Evolutionary conservation across 2,113 vertebrate species (phyloP).

Genomic region (Otolemur garnettii): DNA sequence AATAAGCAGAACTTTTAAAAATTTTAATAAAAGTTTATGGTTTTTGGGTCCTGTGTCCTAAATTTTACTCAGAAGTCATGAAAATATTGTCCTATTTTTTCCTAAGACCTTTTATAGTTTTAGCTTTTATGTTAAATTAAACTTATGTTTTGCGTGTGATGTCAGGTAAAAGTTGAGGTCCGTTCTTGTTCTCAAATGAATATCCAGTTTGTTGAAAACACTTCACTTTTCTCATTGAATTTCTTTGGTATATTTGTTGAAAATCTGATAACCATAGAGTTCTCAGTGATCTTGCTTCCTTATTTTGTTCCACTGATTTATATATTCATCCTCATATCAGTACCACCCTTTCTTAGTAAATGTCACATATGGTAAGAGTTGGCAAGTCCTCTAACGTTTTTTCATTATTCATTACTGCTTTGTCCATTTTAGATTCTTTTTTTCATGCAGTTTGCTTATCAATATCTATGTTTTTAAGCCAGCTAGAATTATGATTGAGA

Average conservation of each 20-base stretch:
- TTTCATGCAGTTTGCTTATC: neutral
- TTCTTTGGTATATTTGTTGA: neutral
- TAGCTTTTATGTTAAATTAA: conserved; percentile 10
- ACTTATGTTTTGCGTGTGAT: neutral
- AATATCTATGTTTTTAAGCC: neutral
- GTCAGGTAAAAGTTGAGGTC: neutral
- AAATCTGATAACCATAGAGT: neutral
- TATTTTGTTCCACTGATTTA: neutral
- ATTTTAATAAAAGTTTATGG: neutral
- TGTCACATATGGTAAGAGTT: neutral
- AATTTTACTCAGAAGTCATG: too few species aligned
- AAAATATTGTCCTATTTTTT: neutral
- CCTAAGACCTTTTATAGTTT: neutral
- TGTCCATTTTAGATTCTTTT: neutral
- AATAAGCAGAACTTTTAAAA: neutral
- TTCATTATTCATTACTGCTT: neutral
- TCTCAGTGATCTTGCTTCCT: neutral
- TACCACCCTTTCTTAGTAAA: neutral
- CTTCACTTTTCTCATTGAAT: neutral
- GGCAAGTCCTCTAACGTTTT: neutral
- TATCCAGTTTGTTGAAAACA: neutral
- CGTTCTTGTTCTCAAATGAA: neutral
- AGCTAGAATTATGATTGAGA: neutral
- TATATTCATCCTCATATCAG: neutral
- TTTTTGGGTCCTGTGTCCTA: neutral